Base-by-base conservation (phyloP, 2,797 vertebrate species). In the Chiloscyllium punctatum region DNA sequence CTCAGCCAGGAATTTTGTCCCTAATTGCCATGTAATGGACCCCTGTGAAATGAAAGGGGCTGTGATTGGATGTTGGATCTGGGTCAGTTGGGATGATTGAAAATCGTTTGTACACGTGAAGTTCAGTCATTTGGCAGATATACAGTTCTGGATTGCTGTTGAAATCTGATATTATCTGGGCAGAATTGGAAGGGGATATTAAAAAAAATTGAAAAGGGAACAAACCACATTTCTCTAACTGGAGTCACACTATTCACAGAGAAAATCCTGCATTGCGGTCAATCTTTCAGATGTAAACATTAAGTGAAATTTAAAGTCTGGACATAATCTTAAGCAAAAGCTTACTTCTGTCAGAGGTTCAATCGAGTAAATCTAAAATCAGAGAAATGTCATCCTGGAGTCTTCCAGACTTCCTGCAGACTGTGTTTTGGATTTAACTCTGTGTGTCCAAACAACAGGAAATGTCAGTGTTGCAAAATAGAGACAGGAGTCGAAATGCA, bases 341-440 rank as follows among this genome's bases (percentile, higher is more conserved):
- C 4, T 42, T 16, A 84, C 79, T 37, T 84, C 82, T 48, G 82
- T 92, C 90, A 69, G 62, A 42, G 62, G 23, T 92, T 92, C n/a
- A 92, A 27, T 68, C 7, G 2, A 68, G 88, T 37, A n/a, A 91
- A 91, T 33, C 88, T 91, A 7, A 66, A 88, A 57, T 91, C 88
- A 66, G n/a, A 33, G 88, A 91, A 21, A 91, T 91, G 66, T 21
- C 88, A 91, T 91, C 88, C 57, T 91, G 88, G 57, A 91, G 88
- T 25, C n/a, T 92, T 69, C 42, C 62, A 13, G 33, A 68, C 57
- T 62, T 30, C 18, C 18, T n/a, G 57, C 57, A n/a, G 62, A 66
- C 57, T 68, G 66, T 68, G 21, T 69, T 92, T 92, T 92, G 90
- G 16, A 3, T 68, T 68, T 92, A 92, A n/a, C 33, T 68, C 62